Conservation (phyloP, 2,888 invertebrate genomes). For the Tholera decimalis region DNA sequence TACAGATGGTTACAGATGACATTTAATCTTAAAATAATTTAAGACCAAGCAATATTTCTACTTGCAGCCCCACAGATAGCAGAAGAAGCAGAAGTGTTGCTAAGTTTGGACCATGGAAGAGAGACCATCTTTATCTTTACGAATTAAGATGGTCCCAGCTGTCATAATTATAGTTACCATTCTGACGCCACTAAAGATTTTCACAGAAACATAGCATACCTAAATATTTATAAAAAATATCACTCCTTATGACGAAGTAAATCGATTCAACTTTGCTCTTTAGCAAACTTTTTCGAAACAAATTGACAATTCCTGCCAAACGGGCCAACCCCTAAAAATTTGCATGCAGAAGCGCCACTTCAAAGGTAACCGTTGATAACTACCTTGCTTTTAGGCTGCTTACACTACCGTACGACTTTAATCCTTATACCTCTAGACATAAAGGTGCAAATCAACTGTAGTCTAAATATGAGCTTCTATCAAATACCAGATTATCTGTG, state of each 20-base stretch:
- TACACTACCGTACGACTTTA: neutral
- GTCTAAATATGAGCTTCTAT: constrained; percentile 8
- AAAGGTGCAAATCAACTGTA: constrained; percentile 54
- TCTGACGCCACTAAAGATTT: no score
- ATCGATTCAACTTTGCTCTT: constrained; percentile 56
- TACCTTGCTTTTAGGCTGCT: constrained; percentile 72
- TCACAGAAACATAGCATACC: no score
- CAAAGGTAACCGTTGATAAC: constrained; percentile 88
- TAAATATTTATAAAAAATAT: constrained; percentile 23
- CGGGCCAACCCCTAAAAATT: constrained; percentile 78
- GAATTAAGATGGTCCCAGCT: no score
- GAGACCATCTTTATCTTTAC: no score
- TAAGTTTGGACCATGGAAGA: no score
- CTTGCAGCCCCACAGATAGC: no score
- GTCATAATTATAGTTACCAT: no score
- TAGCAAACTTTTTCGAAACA: constrained; percentile 67
- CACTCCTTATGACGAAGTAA: constrained; percentile 17
- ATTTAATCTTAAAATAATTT: no score
- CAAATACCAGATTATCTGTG: constrained; percentile 13
- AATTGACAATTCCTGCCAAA: constrained; percentile 81
- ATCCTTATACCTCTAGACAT: neutral
- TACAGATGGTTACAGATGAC: no score
- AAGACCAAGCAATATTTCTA: no score
- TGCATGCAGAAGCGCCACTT: constrained; percentile 91
- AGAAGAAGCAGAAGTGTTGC: no score